Conservation (phyloP, 2,797 vertebrate species). For the Microcaecilia unicolor region DNA sequence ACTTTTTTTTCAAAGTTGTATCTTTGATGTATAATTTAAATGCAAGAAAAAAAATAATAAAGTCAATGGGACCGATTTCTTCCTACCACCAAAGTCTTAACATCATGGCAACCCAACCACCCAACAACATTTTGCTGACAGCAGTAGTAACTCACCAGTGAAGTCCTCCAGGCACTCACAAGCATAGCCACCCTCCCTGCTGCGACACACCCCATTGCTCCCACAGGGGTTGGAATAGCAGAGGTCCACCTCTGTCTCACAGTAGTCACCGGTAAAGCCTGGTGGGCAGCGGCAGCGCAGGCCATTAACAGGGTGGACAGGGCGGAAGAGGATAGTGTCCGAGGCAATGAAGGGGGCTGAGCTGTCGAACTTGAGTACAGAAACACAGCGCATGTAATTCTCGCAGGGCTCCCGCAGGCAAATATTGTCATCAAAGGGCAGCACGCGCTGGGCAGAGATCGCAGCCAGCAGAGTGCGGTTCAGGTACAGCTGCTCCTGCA, state of each 20-base stretch:
- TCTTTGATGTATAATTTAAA: no score
- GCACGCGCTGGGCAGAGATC: constrained; percentile 80
- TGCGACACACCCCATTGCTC: constrained; percentile 69
- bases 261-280: constrained; percentile 91
- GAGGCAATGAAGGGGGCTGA: constrained; percentile 86
- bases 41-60: no score
- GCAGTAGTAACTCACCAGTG: constrained; percentile 67
- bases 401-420: constrained; percentile 91
- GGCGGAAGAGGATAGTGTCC: constrained; percentile 86
- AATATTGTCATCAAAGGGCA: constrained; percentile 95
- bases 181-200: constrained; percentile 85
- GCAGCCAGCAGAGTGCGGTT: constrained; percentile 82
- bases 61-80: no score
- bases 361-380: constrained; percentile 88
- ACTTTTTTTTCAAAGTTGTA: no score
- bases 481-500: constrained; percentile 87
- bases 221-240: constrained; percentile 91
- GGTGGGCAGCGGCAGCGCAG: constrained; percentile 86
- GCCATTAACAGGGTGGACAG: constrained; percentile 84
- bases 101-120: constrained; percentile 45
- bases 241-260: constrained; percentile 90
- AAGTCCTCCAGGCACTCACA: constrained; percentile 82
- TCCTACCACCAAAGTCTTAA: no score
- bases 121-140: background rate
- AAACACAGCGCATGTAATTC: constrained; percentile 97